These are phyloP conservation scores for Cryptotis parvus DNA, from an alignment of 2,113 vertebrate genomes.

Conservation along the genomic window DNA sequence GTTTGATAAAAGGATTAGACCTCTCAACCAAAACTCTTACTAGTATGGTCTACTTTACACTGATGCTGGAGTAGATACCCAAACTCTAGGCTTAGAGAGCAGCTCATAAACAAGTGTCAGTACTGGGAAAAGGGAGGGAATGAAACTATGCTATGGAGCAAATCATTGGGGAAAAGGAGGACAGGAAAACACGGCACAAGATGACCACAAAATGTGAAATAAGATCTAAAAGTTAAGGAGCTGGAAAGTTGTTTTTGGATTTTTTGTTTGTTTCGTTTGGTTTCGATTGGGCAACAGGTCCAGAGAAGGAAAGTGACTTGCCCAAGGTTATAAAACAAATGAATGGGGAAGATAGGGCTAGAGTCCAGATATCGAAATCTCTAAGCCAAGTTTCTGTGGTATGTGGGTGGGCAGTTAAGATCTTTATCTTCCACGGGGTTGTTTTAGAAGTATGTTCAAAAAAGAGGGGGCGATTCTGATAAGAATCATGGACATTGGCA, in stretches of 20 bases:
- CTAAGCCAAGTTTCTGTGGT: not conserved
- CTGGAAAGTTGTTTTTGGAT: not conserved
- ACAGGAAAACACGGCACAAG: not conserved
- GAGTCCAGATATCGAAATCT: not conserved
- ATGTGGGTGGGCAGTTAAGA: not conserved
- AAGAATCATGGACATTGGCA: not conserved
- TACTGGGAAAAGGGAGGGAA: not conserved
- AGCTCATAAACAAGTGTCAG: not conserved
- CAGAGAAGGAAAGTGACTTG: slow-evolving; percentile 6
- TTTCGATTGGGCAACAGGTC: not conserved
- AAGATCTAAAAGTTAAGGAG: not conserved
- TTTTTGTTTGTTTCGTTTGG: no score
- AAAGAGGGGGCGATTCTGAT: not conserved
- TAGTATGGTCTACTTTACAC: not conserved
- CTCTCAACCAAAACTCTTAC: not conserved
- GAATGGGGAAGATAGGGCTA: not conserved
- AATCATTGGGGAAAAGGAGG: not conserved
- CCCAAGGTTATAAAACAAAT: not conserved
- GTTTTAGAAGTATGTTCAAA: no score
- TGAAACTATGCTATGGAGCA: no score
- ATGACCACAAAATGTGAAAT: not conserved
- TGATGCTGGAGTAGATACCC: not conserved
- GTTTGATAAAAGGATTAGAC: slow-evolving; percentile 26
- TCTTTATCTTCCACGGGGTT: not conserved
- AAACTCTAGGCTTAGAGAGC: not conserved